Conservation (phyloP, 2,797 vertebrate genomes). For the Sebastes hopkinsi region DNA sequence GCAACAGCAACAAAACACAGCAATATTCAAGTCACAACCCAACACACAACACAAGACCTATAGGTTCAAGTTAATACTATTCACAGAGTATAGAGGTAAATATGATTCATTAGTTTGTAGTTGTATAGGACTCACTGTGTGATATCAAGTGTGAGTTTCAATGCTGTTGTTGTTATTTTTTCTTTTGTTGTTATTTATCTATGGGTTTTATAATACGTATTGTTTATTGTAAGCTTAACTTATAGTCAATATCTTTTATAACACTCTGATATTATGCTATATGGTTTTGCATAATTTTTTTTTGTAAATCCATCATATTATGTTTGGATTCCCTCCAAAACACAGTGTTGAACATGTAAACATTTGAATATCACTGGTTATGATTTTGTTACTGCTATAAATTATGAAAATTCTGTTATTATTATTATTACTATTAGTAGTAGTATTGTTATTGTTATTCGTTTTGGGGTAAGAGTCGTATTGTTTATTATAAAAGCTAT, state of each 20-base stretch:
- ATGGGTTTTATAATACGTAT: neutral
- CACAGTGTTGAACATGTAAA: neutral
- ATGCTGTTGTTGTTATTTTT: neutral
- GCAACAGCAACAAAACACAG: too few species aligned
- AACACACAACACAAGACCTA: too few species aligned
- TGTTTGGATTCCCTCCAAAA: neutral
- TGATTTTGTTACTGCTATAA: neutral
- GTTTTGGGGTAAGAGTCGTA: neutral
- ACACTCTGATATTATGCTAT: neutral
- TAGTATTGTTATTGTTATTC: neutral
- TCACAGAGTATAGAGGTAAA: too few species aligned
- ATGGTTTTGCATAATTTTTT: neutral
- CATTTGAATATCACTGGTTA: neutral
- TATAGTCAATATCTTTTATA: neutral
- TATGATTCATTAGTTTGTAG: too few species aligned
- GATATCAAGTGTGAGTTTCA: neutral
- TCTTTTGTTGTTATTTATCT: neutral
- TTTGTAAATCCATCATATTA: neutral
- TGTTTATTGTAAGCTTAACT: neutral
- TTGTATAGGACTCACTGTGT: neutral
- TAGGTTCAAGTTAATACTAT: too few species aligned
- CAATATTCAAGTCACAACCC: too few species aligned
- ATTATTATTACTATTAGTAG: too few species aligned
- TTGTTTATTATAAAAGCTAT: neutral
- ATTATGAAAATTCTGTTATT: neutral